These are phyloP conservation scores for Anableps anableps DNA, from an alignment of 2,797 vertebrate species.

Conservation along the genomic window DNA sequence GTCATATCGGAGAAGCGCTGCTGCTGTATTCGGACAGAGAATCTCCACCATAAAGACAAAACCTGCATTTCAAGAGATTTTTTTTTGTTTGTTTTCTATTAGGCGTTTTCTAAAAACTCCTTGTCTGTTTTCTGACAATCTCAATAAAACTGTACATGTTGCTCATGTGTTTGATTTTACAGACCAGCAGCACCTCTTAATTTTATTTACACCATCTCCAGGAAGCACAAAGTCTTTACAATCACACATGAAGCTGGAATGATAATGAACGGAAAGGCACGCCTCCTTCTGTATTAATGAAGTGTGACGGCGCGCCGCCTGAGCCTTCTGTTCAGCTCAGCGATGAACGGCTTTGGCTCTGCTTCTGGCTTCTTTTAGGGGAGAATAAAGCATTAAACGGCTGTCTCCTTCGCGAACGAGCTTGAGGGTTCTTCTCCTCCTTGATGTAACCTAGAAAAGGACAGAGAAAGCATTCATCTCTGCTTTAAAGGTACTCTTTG, in stretches of 20 bases:
- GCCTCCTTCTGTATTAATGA: not conserved
- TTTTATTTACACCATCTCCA: not conserved
- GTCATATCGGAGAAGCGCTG: constrained; percentile 87
- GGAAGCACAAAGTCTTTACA: not conserved
- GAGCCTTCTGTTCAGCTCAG: not conserved
- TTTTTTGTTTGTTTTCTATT: constrained; percentile 43
- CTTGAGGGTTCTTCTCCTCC: constrained; percentile 87
- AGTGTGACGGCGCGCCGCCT: not conserved
- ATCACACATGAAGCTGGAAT: not conserved
- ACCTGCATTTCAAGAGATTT: constrained; percentile 28
- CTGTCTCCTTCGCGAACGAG: constrained; percentile 86
- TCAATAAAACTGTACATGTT: not conserved
- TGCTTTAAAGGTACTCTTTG: not conserved
- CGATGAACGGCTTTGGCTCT: constrained; percentile 61
- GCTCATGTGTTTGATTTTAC: too few relatives aligned
- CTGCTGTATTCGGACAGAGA: constrained; percentile 85
- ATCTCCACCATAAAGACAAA: constrained; percentile 44
- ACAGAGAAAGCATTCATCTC: not conserved
- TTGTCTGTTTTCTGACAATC: constrained; percentile 9
- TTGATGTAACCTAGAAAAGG: constrained; percentile 87
- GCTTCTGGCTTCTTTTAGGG: constrained; percentile 85
- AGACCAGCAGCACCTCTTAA: not conserved
- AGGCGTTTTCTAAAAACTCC: constrained; percentile 2
- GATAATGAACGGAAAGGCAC: not conserved
- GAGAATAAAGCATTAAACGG: constrained; percentile 91